Evolutionary conservation across 2,888 invertebrate genomes (phyloP).

Genomic region (Osedax frankpressi): DNA sequence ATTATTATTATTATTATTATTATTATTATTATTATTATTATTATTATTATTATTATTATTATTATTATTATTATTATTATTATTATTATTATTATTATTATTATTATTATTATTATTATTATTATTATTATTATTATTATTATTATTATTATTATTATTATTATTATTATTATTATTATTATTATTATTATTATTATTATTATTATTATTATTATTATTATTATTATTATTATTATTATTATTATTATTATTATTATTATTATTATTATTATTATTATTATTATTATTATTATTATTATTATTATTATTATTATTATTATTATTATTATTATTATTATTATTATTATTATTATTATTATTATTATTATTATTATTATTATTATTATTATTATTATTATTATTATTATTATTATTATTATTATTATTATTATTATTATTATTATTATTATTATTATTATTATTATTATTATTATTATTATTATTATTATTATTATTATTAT

Average conservation of each 20-base stretch:
- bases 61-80: neutral
- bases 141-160: neutral
- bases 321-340: neutral
- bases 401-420: neutral
- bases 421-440: neutral
- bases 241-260: neutral
- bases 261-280: neutral
- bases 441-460: neutral
- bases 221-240: neutral
- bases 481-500: neutral
- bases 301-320: neutral
- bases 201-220: neutral
- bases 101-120: neutral
- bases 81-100: neutral
- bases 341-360: neutral
- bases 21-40: neutral
- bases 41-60: neutral
- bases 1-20: neutral
- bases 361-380: neutral
- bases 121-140: neutral
- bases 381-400: neutral
- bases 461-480: neutral
- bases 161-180: neutral
- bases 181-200: neutral
- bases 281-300: neutral